A percentile compares a stretch with the other conserved stretches of the same genome.
Conservation (phyloP, 2,888 invertebrate genomes). For the Cephus pulcher region DNA sequence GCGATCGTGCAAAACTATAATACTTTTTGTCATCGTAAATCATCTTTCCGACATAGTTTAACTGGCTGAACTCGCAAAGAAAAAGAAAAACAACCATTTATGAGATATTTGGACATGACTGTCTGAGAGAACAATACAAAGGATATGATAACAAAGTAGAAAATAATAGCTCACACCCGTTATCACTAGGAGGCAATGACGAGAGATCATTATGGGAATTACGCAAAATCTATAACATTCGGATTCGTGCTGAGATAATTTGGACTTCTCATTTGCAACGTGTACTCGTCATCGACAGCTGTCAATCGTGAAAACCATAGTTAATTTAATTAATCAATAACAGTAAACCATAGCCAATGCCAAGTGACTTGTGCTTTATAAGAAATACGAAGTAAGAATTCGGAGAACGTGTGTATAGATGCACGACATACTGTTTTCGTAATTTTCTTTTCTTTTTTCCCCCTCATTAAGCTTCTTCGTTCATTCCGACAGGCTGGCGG, state of each 20-base stretch:
- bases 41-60: neutral
- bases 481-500: neutral
- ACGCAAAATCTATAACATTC: neutral
- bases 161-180: neutral
- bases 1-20: neutral
- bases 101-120: constrained; percentile 9
- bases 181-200: neutral
- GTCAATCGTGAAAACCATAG: neutral
- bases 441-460: constrained; percentile 12
- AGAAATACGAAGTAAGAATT: neutral
- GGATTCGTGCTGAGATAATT: neutral
- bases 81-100: constrained; percentile 18
- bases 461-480: neutral
- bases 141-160: constrained; percentile 3
- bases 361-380: neutral
- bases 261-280: neutral
- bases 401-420: neutral
- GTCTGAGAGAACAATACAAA: neutral
- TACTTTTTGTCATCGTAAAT: neutral
- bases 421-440: constrained; percentile 4
- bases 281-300: neutral
- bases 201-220: neutral
- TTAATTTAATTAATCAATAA: neutral
- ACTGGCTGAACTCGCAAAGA: constrained; percentile 11
- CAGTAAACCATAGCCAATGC: constrained; percentile 7